Conservation (phyloP, 1,140 invertebrate genomes). For the Papilio machaon region DNA sequence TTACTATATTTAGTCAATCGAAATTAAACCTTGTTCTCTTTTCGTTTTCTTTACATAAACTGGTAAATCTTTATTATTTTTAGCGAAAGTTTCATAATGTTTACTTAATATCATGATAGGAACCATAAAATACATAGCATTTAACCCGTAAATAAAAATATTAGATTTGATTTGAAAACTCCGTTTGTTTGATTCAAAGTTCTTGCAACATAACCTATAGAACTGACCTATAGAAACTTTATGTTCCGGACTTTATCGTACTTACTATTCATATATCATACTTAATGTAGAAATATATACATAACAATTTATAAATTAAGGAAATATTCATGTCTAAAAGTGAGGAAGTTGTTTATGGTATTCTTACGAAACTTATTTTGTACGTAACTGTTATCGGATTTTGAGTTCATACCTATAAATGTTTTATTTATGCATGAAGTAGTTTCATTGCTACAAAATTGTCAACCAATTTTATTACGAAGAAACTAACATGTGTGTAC, state of each 20-base stretch:
- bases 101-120: too few species aligned
- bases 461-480: constrained; percentile 26
- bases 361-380: constrained; percentile 21
- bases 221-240: neutral
- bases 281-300: neutral
- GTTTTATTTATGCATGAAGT: neutral
- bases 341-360: constrained; percentile 1
- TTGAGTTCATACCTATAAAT: neutral
- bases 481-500: too few species aligned
- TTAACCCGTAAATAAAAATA: too few species aligned
- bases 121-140: too few species aligned
- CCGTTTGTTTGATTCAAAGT: too few species aligned
- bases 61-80: too few species aligned
- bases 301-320: neutral
- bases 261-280: neutral
- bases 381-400: neutral
- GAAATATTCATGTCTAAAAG: neutral
- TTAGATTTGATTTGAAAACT: too few species aligned
- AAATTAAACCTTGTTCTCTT: neutral
- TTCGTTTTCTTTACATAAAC: too few species aligned
- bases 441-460: neutral
- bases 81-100: too few species aligned
- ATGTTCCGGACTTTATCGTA: neutral
- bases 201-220: neutral
- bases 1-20: neutral